A percentile compares a stretch with the other conserved stretches of the same genome.
Evolutionary conservation across 2,797 vertebrate species (phyloP).

Genomic region (Macrochelys suwanniensis): DNA sequence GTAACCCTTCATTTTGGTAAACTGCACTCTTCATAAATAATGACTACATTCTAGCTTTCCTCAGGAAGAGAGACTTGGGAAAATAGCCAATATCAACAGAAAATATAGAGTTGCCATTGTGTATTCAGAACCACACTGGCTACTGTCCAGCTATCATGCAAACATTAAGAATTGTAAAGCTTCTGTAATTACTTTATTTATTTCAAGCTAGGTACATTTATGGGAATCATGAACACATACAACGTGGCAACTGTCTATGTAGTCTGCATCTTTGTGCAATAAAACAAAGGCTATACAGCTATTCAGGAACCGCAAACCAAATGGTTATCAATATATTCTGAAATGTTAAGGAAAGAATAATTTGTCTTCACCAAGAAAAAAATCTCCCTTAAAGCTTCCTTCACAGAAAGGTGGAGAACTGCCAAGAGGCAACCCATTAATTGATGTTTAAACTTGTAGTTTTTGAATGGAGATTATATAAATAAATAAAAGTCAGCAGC

Average conservation of each 20-base stretch:
- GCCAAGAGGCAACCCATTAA: constrained; percentile 12
- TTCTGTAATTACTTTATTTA: constrained; percentile 24
- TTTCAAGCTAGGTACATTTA: constrained; percentile 46
- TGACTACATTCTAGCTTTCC: background rate
- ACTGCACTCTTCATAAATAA: background rate
- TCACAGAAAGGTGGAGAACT: constrained; percentile 43
- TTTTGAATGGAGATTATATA: constrained; percentile 9
- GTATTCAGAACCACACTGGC: constrained; percentile 33
- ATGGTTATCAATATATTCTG: background rate
- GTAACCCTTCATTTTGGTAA: background rate
- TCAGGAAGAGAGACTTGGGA: background rate
- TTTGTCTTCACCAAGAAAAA: constrained; percentile 37
- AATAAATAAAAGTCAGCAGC: background rate
- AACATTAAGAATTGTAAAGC: constrained; percentile 17
- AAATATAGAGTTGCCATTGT: constrained; percentile 44
- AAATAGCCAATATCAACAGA: constrained; percentile 24
- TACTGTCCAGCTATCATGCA: constrained; percentile 3
- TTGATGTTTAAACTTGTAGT: constrained; percentile 42
- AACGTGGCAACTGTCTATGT: background rate
- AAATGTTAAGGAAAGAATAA: constrained; percentile 26
- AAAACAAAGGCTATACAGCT: background rate
- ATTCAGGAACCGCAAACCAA: constrained; percentile 18
- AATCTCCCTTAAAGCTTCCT: constrained; percentile 10
- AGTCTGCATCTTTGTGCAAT: background rate
- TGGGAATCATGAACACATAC: background rate